Evolutionary conservation across 2,797 vertebrate genomes (phyloP), one percentile per base, ranked within the genome.

Genomic region (Limnodromus scolopaceus): DNA sequence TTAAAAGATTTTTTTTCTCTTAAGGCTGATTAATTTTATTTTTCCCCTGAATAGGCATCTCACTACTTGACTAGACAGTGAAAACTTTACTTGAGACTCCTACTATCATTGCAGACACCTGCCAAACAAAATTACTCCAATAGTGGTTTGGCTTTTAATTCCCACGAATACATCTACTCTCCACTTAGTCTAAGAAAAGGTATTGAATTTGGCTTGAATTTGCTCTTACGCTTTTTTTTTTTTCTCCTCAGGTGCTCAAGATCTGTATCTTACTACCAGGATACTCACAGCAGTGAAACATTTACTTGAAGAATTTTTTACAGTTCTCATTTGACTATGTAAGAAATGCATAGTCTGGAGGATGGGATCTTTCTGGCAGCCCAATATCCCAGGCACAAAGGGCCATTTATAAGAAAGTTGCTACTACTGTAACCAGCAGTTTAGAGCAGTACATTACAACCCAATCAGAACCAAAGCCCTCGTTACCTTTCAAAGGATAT

Each of bases 401-500:
- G 25, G 15, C 7, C 36, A 63, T 71, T 71, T 80, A 60, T 51
- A 64, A 76, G 57, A 12, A 81, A 78, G 34, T 11, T 70, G 18
- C 32, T 74, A n/a, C 34, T 65, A 41, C 58, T 78, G 38, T 49
- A 43, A 95, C 30, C 39, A 64, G 68, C 53, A 84, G n/a, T 48
- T 89, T 36, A 84, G 34, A 93, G 30, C 19, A 58, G 51, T 16
- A 22, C 17, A 34, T 38, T 64, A 80, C 91, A 57, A 22, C 27
- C 23, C 34, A 64, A 76, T 77, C 25, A 74, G 64, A 87, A 82
- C 24, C 60, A 82, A 90, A 63, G 39, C 14, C 39, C 41, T 83
- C 43, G 66, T 96, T 97, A 99, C 99, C 99, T 99, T 97, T 99
- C 99, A 43, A 99, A 98, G 89, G 98, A 97, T 76, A 99, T 98